Base-by-base conservation (phyloP, 1,140 invertebrate genomes). In the Anthonomus grandis region DNA sequence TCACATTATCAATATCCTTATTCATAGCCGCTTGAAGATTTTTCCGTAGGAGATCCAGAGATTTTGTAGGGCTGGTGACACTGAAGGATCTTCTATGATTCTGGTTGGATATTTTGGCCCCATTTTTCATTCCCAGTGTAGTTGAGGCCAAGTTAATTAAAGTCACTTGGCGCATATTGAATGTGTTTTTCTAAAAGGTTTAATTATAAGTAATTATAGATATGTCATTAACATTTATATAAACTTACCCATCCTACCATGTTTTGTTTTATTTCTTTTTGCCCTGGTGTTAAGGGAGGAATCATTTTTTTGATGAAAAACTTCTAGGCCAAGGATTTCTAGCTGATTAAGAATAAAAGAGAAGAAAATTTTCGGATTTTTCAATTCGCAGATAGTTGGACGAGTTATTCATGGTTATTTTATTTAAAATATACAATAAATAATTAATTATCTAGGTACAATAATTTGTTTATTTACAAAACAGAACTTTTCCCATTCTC, bases 21-120 rank as follows among this genome's bases (percentile, higher is more conserved):
- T 89, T 90, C 19, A 90, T 86, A 48, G 79, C 79, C 58, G 79
- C 80, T 72, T 91, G 88, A 62, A 91, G 75, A 64, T 86, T 88
- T 70, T 86, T 84, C 49, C 87, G 68, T 17, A 91, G 65, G 42
- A 89, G 76, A 68, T 90, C 86, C 34, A 90, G 71, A 5, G 86
- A 87, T 72, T 88, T 89, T 41, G 83, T 79, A 15, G 86, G 78
- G 70, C 81, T 84, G 12, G 66, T 70, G 31, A 69, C 59, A 52
- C 69, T 68, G 52, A 60, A 69, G 4, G 79, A 74, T 63, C 57
- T 64, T 52, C 65, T 56, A 47, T 62, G 64, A 59, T 63, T 65
- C 70, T 70, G 65, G 72, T 79, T 68, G 73, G 76, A 19, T 71
- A 77, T 55, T 61, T 78, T 74, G 12, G 76, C 77, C 2, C 81